Base-by-base conservation (phyloP, 2,888 invertebrate species). In the Drosophila tripunctata region DNA sequence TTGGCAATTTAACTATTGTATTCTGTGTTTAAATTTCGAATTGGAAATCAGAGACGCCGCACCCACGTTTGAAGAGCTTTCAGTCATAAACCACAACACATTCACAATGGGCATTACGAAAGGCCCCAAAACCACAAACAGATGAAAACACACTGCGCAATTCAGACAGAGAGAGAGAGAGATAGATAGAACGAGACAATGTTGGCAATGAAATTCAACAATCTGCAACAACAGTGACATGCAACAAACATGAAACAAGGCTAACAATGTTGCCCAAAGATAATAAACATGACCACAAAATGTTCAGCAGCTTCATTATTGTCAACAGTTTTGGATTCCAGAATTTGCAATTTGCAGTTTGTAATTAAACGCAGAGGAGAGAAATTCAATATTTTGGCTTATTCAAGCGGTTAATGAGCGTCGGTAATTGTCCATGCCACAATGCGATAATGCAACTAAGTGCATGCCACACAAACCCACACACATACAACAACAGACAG, bases 241-340 rank as follows among this genome's bases (percentile, higher is more conserved):
- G n/a, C 12, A 52, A 33, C 22, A 17, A 21, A 38, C 21, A 47
- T 21, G 40, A 30, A 64, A 67, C 62, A 67, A 48, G 54, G 50
- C 24, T 54, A 56, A 72, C 66, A 72, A 64, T 75, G 75, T 62
- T 58, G 21, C 19, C 50, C 61, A 51, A 55, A 58, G 72, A 78
- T 67, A 82, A 75, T 78, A 66, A 71, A 69, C 81, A 74, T 45
- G 63, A 72, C 81, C 81, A 27, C 83, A 81, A 65, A 79, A 75
- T 80, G 78, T 76, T 74, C 52, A 78, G 38, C 75, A 67, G 83
- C 80, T 78, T 67, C 71, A 81, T 83, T 80, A 78, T 62, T 78
- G 78, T 83, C 69, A 66, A 69, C 78, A 69, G 47, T 47, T 65
- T 15, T 21, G 41, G 38, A n/a, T 27, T 5, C 45, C 14, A 30